These are phyloP conservation scores for Sylvia borin DNA, from an alignment of 2,797 vertebrate genomes.

Conservation along the genomic window DNA sequence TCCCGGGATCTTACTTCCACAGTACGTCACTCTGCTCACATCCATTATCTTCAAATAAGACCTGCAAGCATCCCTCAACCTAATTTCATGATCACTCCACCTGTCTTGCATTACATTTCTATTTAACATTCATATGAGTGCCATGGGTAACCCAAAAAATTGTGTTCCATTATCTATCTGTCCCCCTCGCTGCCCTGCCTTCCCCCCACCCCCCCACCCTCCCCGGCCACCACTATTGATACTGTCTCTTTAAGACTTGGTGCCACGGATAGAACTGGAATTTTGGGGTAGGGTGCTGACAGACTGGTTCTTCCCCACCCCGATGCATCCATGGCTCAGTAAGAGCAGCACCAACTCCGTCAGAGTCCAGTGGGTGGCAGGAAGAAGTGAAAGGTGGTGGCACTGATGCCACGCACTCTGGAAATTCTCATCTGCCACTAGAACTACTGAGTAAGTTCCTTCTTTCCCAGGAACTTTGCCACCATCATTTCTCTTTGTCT, in stretches of 20 bases:
- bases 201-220: accelerated
- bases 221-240: no score
- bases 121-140: background rate
- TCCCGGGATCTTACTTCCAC: background rate
- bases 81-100: background rate
- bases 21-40: background rate
- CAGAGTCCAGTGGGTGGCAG: accelerated
- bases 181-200: no score
- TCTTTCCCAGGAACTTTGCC: background rate
- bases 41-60: background rate
- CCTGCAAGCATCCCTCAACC: background rate
- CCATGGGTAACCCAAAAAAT: background rate
- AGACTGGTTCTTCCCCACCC: background rate
- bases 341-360: background rate
- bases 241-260: background rate
- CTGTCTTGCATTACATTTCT: background rate
- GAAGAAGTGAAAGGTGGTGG: background rate
- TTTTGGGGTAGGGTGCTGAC: background rate
- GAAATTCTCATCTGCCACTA: background rate
- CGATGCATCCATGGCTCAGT: accelerated
- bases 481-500: background rate
- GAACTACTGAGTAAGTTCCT: background rate
- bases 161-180: background rate
- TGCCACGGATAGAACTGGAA: background rate
- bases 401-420: no score